These are phyloP conservation scores for Gonatopus flavifemur DNA, from an alignment of 1,140 invertebrate species.

Conservation along the genomic window DNA sequence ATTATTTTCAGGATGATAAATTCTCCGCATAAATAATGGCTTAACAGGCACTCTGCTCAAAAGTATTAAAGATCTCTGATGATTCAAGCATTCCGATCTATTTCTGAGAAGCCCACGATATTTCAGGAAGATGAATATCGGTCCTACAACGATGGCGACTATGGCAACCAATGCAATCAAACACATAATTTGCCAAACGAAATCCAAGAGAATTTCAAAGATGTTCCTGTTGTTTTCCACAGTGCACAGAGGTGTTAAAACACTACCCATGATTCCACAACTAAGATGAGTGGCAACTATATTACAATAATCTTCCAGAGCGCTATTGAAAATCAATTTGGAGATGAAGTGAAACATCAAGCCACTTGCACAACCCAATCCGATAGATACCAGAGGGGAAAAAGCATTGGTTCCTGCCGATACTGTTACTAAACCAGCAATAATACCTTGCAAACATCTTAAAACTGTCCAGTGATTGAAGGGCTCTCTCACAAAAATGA, in stretches of 20 bases:
- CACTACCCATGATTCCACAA: slow-evolving; percentile 25
- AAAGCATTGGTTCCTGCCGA: slow-evolving; percentile 32
- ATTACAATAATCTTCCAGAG: slow-evolving; percentile 42
- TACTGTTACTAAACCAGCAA: slow-evolving; percentile 28
- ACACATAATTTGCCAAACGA: slow-evolving; percentile 35
- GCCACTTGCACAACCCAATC: slow-evolving; percentile 23
- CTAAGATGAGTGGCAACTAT: slow-evolving; percentile 28
- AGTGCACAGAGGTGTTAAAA: slow-evolving; percentile 22
- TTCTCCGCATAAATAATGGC: slow-evolving; percentile 17
- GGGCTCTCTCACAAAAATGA: slow-evolving; percentile 17
- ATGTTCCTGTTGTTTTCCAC: neutral
- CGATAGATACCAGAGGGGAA: slow-evolving; percentile 21
- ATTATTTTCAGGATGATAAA: slow-evolving; percentile 18
- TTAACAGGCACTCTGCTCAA: slow-evolving; percentile 7
- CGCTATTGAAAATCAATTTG: slow-evolving; percentile 27
- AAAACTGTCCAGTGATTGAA: slow-evolving; percentile 39
- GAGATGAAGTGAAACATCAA: slow-evolving; percentile 28
- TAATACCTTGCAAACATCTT: slow-evolving; percentile 34
- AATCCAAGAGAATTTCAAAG: slow-evolving; percentile 13
- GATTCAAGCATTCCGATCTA: slow-evolving; percentile 33
- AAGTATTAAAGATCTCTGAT: slow-evolving; percentile 20
- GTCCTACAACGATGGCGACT: slow-evolving; percentile 15
- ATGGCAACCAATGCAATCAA: slow-evolving; percentile 17
- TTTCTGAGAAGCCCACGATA: slow-evolving; percentile 28
- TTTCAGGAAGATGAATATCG: slow-evolving; percentile 21